Base-by-base conservation (phyloP, 2,797 vertebrate species). In the Lutjanus argentimaculatus region DNA sequence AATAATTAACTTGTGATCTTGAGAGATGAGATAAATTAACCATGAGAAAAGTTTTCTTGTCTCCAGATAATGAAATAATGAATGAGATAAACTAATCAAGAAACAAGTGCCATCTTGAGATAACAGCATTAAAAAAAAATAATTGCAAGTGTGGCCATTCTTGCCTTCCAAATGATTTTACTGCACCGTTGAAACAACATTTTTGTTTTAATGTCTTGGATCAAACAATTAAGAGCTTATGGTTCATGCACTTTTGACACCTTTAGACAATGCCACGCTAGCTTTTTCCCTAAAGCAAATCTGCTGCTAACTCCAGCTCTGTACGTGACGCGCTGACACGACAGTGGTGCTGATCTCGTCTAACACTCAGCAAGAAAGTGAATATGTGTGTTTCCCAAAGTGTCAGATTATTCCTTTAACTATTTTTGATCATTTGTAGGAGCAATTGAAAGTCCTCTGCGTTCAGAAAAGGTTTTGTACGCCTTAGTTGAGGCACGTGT, bases 401-500 rank as follows among this genome's bases (percentile, higher is more conserved):
- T 17, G 42, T 72, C 8, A 0, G 21, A 67, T 61, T 9, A 17
- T 51, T 52, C 14, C 46, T 57, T 55, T 12, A 36, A 49, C 3
- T 48, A 15, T 14, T 63, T 72, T 53, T 51, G 40, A 53, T 73
- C n/a, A 22, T 55, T 25, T 7, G 16, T 51, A 11, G 42, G 15
- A 64, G 30, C 4, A 5, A 19, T 16, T 43, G 3, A n/a, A 10
- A 1, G 7, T 59, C 57, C 46, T 55, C 17, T 19, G 67, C 15
- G 1, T 58, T 74, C 13, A 49, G 43, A 75, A 46, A 46, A 0
- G 0, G 7, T 77, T 48, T 48, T 19, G 45, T 53, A n/a, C 11
- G 4, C 56, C 70, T 49, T 46, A 3, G 22, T 72, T 46, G 36
- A 77, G 63, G 58, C 63, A 13, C 6, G 30, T 58, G n/a, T 72